Evolutionary conservation across 1,140 invertebrate genomes (phyloP).

Genomic region (Tetraneura akinire): DNA sequence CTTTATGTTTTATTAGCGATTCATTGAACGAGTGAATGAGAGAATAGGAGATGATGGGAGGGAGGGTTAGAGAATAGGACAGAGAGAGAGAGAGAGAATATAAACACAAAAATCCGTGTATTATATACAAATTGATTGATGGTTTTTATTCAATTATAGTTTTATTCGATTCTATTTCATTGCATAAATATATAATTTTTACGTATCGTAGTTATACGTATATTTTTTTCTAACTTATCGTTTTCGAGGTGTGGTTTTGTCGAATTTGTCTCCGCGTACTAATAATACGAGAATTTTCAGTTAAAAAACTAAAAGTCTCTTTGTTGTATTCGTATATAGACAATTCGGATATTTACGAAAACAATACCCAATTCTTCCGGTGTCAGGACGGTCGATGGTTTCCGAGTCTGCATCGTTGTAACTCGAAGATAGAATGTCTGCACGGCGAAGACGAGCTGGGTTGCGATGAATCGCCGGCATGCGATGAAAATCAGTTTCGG

Average conservation of each 20-base stretch:
- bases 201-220: not conserved
- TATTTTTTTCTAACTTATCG: not conserved
- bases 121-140: not conserved
- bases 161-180: not conserved
- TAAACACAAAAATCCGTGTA: not conserved
- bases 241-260: not conserved
- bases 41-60: too few relatives aligned
- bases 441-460: conserved; percentile 60
- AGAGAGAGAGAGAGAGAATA: conserved; percentile 8
- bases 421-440: conserved; percentile 60
- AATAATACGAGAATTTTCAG: too few relatives aligned
- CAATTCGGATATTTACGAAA: not conserved
- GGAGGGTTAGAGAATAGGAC: too few relatives aligned
- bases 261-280: not conserved
- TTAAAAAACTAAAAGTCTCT: too few relatives aligned
- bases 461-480: conserved; percentile 55
- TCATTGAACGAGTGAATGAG: not conserved
- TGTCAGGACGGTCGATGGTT: conserved; percentile 60
- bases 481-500: conserved; percentile 53
- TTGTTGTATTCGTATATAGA: not conserved
- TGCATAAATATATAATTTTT: too few relatives aligned
- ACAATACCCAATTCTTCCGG: conserved; percentile 40
- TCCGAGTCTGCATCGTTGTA: conserved; percentile 57
- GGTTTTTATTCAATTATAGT: not conserved
- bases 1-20: not conserved